These are phyloP conservation scores for Andrena camellia DNA, from an alignment of 2,888 invertebrate genomes.

Conservation along the genomic window DNA sequence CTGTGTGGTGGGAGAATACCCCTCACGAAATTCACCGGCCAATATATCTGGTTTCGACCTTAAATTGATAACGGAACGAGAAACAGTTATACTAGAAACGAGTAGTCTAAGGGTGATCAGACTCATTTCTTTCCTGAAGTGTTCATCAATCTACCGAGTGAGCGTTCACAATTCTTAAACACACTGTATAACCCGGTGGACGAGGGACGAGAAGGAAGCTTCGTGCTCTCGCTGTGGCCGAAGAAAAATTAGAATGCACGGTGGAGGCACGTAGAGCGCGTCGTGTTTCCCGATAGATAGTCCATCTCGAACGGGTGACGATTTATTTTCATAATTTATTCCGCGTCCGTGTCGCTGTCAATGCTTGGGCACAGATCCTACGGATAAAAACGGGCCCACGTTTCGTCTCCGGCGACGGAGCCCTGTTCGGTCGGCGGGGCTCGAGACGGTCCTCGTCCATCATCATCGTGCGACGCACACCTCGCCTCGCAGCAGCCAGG, in stretches of 20 bases:
- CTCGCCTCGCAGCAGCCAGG: constrained; percentile 9
- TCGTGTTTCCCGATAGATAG: constrained; percentile 41
- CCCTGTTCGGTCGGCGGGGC: neutral
- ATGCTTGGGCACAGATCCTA: constrained; percentile 49
- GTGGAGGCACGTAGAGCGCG: neutral
- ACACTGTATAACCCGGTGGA: constrained; percentile 11
- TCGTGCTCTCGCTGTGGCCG: neutral
- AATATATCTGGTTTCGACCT: too few relatives aligned
- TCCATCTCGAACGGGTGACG: constrained; percentile 40
- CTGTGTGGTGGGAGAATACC: too few relatives aligned
- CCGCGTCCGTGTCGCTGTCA: constrained; percentile 62
- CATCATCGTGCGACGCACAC: constrained; percentile 37
- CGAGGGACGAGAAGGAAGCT: neutral
- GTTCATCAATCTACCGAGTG: too few relatives aligned
- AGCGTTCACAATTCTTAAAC: too few relatives aligned
- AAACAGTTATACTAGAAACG: too few relatives aligned
- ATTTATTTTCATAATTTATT: constrained; percentile 70
- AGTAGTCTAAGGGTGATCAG: too few relatives aligned
- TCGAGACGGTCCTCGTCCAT: constrained; percentile 56
- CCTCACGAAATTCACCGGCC: too few relatives aligned
- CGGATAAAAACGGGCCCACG: constrained; percentile 52
- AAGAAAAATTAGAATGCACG: neutral
- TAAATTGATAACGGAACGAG: neutral
- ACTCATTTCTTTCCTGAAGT: too few relatives aligned
- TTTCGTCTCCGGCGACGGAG: constrained; percentile 4